Conservation (phyloP, 2,113 vertebrate species). For the Setophaga kirtlandii region DNA sequence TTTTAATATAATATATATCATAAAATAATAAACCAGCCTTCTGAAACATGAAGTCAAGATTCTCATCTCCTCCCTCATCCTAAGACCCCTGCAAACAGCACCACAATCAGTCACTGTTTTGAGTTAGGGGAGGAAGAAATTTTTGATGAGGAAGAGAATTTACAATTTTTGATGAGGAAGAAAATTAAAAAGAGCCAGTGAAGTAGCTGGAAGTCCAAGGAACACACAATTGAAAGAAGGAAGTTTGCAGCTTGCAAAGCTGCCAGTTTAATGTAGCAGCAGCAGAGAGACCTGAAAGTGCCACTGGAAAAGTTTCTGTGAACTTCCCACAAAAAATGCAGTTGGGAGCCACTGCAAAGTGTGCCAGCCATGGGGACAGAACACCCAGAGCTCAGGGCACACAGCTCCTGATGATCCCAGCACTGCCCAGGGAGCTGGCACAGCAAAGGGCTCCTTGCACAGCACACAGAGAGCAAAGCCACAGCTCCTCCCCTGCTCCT, state of each 20-base stretch:
- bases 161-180: neutral
- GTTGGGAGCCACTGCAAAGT: neutral
- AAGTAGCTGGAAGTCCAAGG: neutral
- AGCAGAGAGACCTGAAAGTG: neutral
- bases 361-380: neutral
- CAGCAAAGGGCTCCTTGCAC: neutral
- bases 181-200: neutral
- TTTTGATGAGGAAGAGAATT: neutral
- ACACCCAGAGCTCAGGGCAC: neutral
- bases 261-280: neutral
- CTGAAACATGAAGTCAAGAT: too few relatives aligned
- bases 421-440: neutral
- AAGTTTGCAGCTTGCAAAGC: neutral
- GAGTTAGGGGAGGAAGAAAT: neutral
- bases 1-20: too few relatives aligned
- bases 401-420: neutral
- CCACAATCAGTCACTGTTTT: neutral
- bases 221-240: neutral
- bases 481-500: neutral
- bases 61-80: too few relatives aligned
- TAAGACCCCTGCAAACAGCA: too few relatives aligned
- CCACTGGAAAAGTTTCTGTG: neutral
- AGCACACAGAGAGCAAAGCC: neutral
- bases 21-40: too few relatives aligned
- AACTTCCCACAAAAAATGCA: neutral